Evolutionary conservation across 1,140 invertebrate genomes (phyloP).

Genomic region (Leptoteleia sp.): DNA sequence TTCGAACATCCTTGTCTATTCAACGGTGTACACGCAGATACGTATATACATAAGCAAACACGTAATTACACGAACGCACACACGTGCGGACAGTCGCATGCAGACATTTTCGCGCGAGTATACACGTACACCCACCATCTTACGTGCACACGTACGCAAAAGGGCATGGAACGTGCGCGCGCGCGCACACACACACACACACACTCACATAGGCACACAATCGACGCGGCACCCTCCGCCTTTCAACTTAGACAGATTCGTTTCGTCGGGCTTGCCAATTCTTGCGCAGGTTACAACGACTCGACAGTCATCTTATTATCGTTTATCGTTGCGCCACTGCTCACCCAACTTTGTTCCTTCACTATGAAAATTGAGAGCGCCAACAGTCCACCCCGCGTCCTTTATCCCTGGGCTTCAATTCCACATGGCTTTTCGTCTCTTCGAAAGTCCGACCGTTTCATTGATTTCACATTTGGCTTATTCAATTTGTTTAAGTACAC

Average conservation of each 20-base stretch:
- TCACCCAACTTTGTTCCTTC: conserved; percentile 22
- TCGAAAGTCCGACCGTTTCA: too few species aligned
- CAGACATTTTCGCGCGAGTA: neutral
- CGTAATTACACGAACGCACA: too few species aligned
- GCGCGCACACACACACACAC: conserved; percentile 11
- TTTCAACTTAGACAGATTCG: conserved; percentile 48
- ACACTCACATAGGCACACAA: too few species aligned
- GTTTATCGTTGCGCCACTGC: conserved; percentile 31
- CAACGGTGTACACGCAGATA: too few species aligned
- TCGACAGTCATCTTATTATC: conserved; percentile 46
- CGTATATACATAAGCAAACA: too few species aligned
- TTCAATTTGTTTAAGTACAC: too few species aligned
- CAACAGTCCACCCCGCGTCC: too few species aligned
- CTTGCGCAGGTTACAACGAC: conserved; percentile 22
- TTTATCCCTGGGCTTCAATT: too few species aligned
- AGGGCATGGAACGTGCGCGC: too few species aligned
- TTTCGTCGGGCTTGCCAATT: conserved; percentile 47
- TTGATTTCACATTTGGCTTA: too few species aligned
- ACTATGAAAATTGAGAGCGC: conserved; percentile 15
- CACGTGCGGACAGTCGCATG: neutral
- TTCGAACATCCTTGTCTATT: conserved; percentile 24
- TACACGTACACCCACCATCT: neutral
- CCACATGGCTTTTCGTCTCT: too few species aligned
- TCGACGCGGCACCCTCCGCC: conserved; percentile 36
- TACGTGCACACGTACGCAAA: too few species aligned